Percentiles rank a stretch among this genome's conserved stretches.
phyloP scores from a whole-genome alignment of 2,113 vertebrate genomes.

The Oceanodroma tethys region DNA sequence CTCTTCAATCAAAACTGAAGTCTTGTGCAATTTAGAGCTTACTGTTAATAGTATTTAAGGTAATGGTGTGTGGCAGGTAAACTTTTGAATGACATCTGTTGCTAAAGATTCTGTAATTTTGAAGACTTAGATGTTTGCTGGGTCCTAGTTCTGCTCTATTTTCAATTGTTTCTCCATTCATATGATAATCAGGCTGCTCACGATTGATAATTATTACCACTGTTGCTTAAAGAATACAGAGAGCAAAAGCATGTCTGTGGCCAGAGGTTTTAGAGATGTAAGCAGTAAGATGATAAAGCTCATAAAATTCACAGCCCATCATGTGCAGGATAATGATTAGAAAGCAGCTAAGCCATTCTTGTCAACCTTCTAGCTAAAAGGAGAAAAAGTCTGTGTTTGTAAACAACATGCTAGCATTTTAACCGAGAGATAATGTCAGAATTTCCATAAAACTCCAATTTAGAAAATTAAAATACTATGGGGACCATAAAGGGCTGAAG shows the following conservation, averaged over 20 bases:
- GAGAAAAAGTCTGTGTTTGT: constrained; percentile 3
- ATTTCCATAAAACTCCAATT: constrained; percentile 59
- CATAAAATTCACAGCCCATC: background rate
- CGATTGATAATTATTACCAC: constrained; percentile 28
- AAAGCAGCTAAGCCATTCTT: constrained; percentile 2
- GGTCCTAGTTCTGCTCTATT: constrained; percentile 20
- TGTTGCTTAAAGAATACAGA: background rate
- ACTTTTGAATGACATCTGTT: constrained; percentile 38
- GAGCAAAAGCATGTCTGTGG: background rate
- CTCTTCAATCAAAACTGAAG: background rate
- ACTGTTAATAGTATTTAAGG: background rate
- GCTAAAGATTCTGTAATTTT: constrained; percentile 23
- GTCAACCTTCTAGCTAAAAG: constrained; percentile 23
- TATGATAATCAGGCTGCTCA: background rate
- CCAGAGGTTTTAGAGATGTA: constrained; percentile 16
- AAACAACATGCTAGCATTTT: constrained; percentile 35
- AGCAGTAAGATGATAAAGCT: background rate
- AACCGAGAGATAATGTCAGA: constrained; percentile 15
- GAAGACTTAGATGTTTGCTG: constrained; percentile 11
- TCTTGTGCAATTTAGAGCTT: background rate
- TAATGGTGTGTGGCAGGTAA: background rate
- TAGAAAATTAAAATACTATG: constrained; percentile 41
- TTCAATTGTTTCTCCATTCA: constrained; percentile 7
- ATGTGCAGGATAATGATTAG: constrained; percentile 14
- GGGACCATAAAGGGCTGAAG: background rate